Conservation (phyloP, 1,140 invertebrate species). For the Drosophila aff. region DNA sequence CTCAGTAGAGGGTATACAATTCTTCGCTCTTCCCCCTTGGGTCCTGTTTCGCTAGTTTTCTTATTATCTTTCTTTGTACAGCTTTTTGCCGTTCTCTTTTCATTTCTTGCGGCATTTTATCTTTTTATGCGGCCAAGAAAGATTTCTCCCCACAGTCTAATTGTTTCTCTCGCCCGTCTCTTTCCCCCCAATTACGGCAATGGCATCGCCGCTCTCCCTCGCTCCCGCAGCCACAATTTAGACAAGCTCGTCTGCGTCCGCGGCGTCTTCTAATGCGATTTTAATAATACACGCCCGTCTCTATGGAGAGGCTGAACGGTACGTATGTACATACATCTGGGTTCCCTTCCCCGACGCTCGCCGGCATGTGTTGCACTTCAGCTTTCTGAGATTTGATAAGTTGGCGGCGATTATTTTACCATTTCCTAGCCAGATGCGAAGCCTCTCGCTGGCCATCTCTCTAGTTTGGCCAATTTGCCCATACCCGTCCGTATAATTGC, state of each 20-base stretch:
- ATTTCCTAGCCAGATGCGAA: constrained; percentile 65
- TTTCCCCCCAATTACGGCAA: constrained; percentile 6
- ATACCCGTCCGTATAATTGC: constrained; percentile 61
- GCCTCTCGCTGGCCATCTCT: constrained; percentile 7
- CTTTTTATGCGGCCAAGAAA: constrained; percentile 44
- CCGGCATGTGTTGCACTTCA: constrained; percentile 62
- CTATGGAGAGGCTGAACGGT: constrained; percentile 27
- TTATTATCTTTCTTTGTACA: constrained; percentile 24
- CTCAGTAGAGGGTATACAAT: neutral
- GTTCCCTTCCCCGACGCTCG: constrained; percentile 1
- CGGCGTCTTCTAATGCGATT: constrained; percentile 83
- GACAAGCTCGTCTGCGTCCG: constrained; percentile 57
- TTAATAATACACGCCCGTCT: constrained; percentile 84
- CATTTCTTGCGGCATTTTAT: constrained; percentile 49
- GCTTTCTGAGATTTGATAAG: constrained; percentile 77
- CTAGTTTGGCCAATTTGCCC: constrained; percentile 68
- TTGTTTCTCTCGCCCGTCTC: constrained; percentile 55
- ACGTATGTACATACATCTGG: constrained; percentile 10
- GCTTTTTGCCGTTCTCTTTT: constrained; percentile 30
- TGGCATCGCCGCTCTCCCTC: constrained; percentile 3
- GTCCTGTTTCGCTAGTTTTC: constrained; percentile 18
- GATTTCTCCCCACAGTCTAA: constrained; percentile 74
- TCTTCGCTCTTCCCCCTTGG: neutral
- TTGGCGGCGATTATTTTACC: constrained; percentile 81
- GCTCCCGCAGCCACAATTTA: constrained; percentile 66